Percentiles rank a stretch among this genome's conserved stretches.
Evolutionary conservation across 2,797 vertebrate genomes (phyloP).

Genomic region (Pipistrellus pipistrellus): DNA sequence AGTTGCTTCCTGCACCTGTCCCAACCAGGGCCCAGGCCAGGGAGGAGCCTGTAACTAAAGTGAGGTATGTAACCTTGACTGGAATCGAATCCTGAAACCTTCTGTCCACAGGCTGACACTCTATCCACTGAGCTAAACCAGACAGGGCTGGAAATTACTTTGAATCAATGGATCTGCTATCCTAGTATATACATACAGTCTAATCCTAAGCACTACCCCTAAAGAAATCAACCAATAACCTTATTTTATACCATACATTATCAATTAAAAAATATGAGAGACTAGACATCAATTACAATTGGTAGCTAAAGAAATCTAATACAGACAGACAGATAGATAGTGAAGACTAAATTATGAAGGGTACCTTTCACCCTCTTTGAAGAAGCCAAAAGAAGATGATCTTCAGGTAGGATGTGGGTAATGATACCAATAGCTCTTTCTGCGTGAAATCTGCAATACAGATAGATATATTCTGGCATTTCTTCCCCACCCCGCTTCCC

Average conservation of each 20-base stretch:
- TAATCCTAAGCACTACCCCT: not conserved
- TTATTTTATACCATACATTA: slow-evolving; percentile 33
- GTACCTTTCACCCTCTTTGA: slow-evolving; percentile 99
- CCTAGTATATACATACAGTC: not conserved
- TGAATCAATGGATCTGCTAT: not conserved
- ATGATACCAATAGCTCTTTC: slow-evolving; percentile 99
- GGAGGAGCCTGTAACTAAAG: too few species aligned
- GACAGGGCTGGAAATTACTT: too few species aligned
- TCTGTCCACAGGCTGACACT: too few species aligned
- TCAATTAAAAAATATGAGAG: slow-evolving; percentile 35
- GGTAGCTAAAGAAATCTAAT: slow-evolving; percentile 10
- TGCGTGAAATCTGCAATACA: slow-evolving; percentile 96
- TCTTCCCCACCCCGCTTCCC: not conserved
- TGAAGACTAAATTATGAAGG: slow-evolving; percentile 57
- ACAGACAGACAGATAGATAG: not conserved
- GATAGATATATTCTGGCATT: not conserved
- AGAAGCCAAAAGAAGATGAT: slow-evolving; percentile 98
- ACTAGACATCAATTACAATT: not conserved
- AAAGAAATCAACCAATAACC: not conserved
- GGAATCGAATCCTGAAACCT: too few species aligned
- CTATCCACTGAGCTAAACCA: too few species aligned
- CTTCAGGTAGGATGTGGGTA: slow-evolving; percentile 99
- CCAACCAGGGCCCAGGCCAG: too few species aligned
- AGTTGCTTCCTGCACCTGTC: too few species aligned
- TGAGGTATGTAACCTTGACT: too few species aligned